phyloP scores from a whole-genome alignment of 1,140 invertebrate species.

The Trichonephila clavata region DNA sequence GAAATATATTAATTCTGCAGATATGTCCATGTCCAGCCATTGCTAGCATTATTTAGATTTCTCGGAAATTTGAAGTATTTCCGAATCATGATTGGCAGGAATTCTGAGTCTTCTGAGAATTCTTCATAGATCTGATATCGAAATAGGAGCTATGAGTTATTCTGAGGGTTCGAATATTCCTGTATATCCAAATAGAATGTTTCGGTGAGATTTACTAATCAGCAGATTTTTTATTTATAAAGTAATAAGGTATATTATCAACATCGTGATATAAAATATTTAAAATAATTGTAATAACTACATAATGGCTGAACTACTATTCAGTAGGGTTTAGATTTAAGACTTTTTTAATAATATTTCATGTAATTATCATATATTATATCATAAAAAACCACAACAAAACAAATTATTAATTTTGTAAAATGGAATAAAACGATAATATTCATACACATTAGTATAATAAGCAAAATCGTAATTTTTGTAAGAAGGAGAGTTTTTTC shows the following conservation, averaged over 20 bases:
- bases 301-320: too few species aligned
- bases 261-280: too few species aligned
- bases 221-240: not conserved
- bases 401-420: too few species aligned
- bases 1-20: not conserved
- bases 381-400: too few species aligned
- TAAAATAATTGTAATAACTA: too few species aligned
- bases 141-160: not conserved
- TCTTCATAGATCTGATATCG: not conserved
- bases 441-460: too few species aligned
- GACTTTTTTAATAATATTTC: too few species aligned
- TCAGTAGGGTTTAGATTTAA: too few species aligned
- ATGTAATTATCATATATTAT: too few species aligned
- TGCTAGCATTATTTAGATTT: conserved; percentile 11
- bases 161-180: not conserved
- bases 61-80: not conserved
- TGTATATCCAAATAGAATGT: not conserved
- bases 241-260: not conserved
- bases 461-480: too few species aligned
- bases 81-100: not conserved
- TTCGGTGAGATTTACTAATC: not conserved
- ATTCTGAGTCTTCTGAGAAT: not conserved
- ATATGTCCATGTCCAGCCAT: not conserved
- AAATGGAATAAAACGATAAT: too few species aligned
- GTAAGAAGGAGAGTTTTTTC: too few species aligned